Base-by-base conservation (phyloP, 2,888 invertebrate genomes). In the Lordiphosa andalusiaca region DNA sequence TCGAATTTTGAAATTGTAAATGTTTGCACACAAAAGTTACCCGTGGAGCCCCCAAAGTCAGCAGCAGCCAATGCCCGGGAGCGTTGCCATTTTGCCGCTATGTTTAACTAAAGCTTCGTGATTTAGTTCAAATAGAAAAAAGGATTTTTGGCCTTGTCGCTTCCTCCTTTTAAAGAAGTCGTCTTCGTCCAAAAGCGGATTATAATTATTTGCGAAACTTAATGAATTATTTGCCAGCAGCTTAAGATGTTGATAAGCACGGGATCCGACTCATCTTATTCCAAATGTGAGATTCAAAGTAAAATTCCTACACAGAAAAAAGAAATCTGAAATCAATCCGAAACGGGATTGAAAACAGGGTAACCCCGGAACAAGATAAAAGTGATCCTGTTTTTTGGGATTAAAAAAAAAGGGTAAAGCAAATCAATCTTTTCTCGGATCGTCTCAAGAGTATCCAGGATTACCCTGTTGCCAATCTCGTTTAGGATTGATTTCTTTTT, bases 1-100 rank as follows among this genome's bases (percentile, higher is more conserved):
- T 73, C 52, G 65, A 84, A 76, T 73, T 84, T 75, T 81, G 75
- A 78, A 83, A 76, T 82, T 84, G 75, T 70, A 76, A 83, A 84
- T 83, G 72, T 84, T 84, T 83, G 71, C 75, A 72, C 67, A 56
- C 48, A 42, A 42, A 13, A 41, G 57, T 56, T 59, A 23, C 37
- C 37, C 48, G 10, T 21, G 25, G 1, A 25, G 6, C 25, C 6
- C 6, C 48, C 48, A 36, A 37, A 49, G 23, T 38, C 23, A 47
- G 33, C 33, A 56, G 41, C 37, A 56, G 64, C 41, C 41, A 54
- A 40, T 39, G 72, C 75, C 75, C 75, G 51, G 47, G 55, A 59
- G 72, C 69, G 59, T 64, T 68, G 38, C 50, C 44, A 46, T 53
- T 53, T 47, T 47, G 76, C 76, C 69, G 66, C 69, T 52, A 58